Evolutionary conservation across 2,888 invertebrate species (phyloP).

Genomic region (Osmoderma eremita): DNA sequence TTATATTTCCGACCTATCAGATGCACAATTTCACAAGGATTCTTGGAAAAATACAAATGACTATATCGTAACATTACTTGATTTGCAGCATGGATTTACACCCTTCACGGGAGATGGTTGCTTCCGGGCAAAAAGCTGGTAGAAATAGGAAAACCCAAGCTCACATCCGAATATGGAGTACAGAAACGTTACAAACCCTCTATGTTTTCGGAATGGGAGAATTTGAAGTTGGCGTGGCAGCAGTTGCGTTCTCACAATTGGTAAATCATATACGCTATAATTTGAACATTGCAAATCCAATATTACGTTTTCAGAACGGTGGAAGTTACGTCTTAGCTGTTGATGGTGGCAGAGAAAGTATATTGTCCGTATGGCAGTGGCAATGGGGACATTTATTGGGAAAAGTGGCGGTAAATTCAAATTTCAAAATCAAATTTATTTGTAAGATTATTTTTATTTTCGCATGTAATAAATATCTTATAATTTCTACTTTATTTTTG

Average conservation of each 20-base stretch:
- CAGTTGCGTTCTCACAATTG: slow-evolving; percentile 89
- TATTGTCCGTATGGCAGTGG: slow-evolving; percentile 95
- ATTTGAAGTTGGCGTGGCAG: slow-evolving; percentile 86
- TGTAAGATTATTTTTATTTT: background rate
- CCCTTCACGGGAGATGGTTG: slow-evolving; percentile 87
- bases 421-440: background rate
- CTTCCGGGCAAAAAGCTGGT: slow-evolving; percentile 88
- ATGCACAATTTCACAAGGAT: too few relatives aligned
- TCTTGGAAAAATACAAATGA: too few relatives aligned
- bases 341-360: slow-evolving; percentile 89
- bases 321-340: slow-evolving; percentile 91
- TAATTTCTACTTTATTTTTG: background rate
- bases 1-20: too few relatives aligned
- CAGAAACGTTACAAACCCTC: slow-evolving; percentile 86
- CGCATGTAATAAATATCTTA: background rate
- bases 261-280: slow-evolving; percentile 63
- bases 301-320: slow-evolving; percentile 73
- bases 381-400: slow-evolving; percentile 93
- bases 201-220: slow-evolving; percentile 93
- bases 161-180: slow-evolving; percentile 93
- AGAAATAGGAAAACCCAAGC: slow-evolving; percentile 86
- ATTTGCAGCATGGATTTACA: slow-evolving; percentile 82
- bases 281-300: too few relatives aligned
- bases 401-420: slow-evolving; percentile 84
- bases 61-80: background rate